Percentiles rank a stretch among this genome's conserved stretches.
Evolutionary conservation across 2,888 invertebrate species (phyloP).

Genomic region (Argyra leucocephala): DNA sequence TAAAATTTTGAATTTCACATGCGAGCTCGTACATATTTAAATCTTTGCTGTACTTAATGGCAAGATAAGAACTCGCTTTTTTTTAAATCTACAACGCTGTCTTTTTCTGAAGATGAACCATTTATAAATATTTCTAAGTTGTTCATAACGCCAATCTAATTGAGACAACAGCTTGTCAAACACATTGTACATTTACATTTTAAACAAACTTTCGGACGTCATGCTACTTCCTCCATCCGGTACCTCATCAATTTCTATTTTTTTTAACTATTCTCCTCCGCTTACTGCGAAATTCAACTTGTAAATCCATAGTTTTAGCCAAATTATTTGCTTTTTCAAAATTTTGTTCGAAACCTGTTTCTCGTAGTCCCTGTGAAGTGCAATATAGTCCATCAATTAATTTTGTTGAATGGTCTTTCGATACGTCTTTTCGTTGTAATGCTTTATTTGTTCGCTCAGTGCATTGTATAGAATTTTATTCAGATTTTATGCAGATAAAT

Average conservation of each 20-base stretch:
- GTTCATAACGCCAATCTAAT: no score
- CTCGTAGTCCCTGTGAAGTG: neutral
- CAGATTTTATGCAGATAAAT: constrained; percentile 1
- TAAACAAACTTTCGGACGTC: neutral
- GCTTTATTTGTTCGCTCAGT: constrained; percentile 5
- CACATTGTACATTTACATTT: constrained; percentile 5
- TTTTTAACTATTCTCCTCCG: neutral
- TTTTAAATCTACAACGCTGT: no score
- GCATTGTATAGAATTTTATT: constrained; percentile 8
- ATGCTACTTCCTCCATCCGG: constrained; percentile 2
- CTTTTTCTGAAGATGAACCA: no score
- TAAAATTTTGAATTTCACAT: no score
- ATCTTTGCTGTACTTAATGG: no score
- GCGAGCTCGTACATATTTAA: no score
- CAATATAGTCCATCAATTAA: neutral
- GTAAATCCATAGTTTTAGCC: neutral
- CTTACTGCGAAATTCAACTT: neutral
- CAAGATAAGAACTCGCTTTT: no score
- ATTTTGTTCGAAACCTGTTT: neutral
- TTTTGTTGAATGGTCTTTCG: constrained; percentile 2
- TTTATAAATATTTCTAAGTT: no score
- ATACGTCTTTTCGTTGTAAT: neutral
- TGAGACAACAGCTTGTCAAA: neutral
- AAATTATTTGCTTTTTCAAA: neutral
- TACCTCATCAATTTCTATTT: constrained; percentile 7